Base-by-base conservation (phyloP, 2,113 vertebrate species). In the Planiliza haematocheilus region DNA sequence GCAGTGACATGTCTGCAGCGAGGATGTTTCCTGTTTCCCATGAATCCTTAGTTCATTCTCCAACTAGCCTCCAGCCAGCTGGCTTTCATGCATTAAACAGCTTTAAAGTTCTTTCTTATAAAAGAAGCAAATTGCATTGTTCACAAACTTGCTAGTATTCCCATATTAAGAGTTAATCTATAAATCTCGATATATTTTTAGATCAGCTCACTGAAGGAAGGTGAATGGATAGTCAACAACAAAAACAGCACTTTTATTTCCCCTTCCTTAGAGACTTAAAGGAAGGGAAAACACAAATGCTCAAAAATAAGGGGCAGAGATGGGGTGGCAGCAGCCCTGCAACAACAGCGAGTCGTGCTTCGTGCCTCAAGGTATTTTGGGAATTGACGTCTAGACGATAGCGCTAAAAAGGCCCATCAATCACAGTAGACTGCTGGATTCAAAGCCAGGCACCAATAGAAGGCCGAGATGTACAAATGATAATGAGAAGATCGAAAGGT, bases 1-100 rank as follows among this genome's bases (percentile, higher is more conserved):
- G 77, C 68, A 60, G 70, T 70, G 67, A 73, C 55, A 58, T 75
- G 74, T 81, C 74, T 68, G 37, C 51, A 51, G 36, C 51, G 21
- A 82, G 69, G 70, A 70, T 80, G 75, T 87, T 86, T 87, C 78
- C 81, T 86, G 86, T 86, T 85, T 89, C 38, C 78, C 74, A 81
- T 81, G 71, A 88, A 81, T 67, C 49, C 52, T 76, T 58, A 20
- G 64, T 59, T 70, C 60, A 66, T 45, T 66, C 20, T 74, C 55
- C 70, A 79, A 46, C 60, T 56, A 83, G 63, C 46, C 41, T 77
- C 34, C 69, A n/a, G 41, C 53, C 53, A 17, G 39, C 21, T 79
- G 64, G 38, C 56, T 37, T 55, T 68, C 5, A 34, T 3, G 30
- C 18, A 70, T 74, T 51, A 73, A 70, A 45, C 18, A 53, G 30